These are phyloP conservation scores for Xyrauchen texanus DNA, from an alignment of 2,113 vertebrate species.

Conservation along the genomic window DNA sequence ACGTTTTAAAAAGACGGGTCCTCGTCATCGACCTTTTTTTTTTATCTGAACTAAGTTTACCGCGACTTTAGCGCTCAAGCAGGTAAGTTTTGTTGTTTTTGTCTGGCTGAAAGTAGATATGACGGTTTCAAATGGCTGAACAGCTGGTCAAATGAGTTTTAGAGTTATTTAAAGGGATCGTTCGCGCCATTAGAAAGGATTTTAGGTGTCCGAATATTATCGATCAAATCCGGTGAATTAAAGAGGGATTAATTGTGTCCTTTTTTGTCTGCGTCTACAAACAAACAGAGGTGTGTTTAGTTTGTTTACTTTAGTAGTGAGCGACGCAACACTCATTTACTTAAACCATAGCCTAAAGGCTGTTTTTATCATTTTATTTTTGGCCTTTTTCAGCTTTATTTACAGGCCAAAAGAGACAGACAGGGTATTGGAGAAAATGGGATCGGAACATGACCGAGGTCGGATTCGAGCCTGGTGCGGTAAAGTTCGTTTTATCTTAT, in stretches of 20 bases:
- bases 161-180: background rate
- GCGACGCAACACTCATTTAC: background rate
- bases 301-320: background rate
- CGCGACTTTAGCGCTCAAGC: background rate
- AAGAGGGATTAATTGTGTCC: background rate
- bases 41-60: background rate
- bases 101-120: background rate
- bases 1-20: background rate
- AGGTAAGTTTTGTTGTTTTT: slow-evolving; percentile 33
- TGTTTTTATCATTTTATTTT: too few relatives aligned
- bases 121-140: slow-evolving; percentile 9
- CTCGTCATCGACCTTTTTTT: background rate
- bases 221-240: background rate
- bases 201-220: background rate
- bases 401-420: too few relatives aligned
- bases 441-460: too few relatives aligned
- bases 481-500: too few relatives aligned
- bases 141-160: background rate
- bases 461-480: too few relatives aligned
- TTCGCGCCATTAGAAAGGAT: background rate
- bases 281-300: background rate
- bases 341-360: background rate
- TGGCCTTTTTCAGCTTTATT: too few relatives aligned
- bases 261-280: background rate
- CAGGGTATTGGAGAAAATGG: too few relatives aligned